A percentile compares a stretch with the other conserved stretches of the same genome.
Evolutionary conservation across 2,888 invertebrate genomes (phyloP).

Genomic region (Tinea trinotella): DNA sequence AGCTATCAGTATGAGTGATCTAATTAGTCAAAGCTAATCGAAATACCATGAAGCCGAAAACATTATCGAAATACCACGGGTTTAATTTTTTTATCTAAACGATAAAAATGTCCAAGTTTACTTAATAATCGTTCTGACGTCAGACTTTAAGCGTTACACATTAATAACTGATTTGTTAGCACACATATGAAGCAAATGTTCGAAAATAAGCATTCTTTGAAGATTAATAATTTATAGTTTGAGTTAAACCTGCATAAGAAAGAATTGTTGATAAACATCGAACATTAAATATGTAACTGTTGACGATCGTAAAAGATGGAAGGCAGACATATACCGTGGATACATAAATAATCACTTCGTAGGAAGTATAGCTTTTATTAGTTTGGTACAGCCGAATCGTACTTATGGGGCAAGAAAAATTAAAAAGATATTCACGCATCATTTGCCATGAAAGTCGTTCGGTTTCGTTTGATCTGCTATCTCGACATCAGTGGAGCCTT

Average conservation of each 20-base stretch:
- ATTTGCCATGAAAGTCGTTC: constrained; percentile 49
- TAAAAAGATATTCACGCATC: constrained; percentile 53
- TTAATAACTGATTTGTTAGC: constrained; percentile 9
- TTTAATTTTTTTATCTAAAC: constrained; percentile 15
- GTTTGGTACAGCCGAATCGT: constrained; percentile 35
- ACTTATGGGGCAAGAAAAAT: constrained; percentile 42
- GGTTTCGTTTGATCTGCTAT: constrained; percentile 41
- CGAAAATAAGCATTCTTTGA: constrained; percentile 67
- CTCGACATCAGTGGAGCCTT: constrained; percentile 24
- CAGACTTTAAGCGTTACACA: constrained; percentile 34
- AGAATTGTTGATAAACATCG: constrained; percentile 73
- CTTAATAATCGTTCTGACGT: constrained; percentile 51
- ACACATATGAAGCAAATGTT: constrained; percentile 36
- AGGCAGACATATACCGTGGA: constrained; percentile 50
- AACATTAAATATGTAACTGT: constrained; percentile 72
- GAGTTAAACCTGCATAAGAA: constrained; percentile 71
- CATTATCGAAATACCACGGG: constrained; percentile 34
- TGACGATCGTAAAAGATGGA: constrained; percentile 66
- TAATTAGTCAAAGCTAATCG: constrained; percentile 31
- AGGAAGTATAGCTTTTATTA: constrained; percentile 57
- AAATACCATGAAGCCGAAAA: constrained; percentile 1
- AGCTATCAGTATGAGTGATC: constrained; percentile 33
- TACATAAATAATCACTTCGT: constrained; percentile 60
- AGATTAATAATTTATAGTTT: constrained; percentile 67
- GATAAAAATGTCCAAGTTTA: constrained; percentile 31